Evolutionary conservation across 1,140 invertebrate species (phyloP).

Genomic region (Schlechtendalia chinensis): DNA sequence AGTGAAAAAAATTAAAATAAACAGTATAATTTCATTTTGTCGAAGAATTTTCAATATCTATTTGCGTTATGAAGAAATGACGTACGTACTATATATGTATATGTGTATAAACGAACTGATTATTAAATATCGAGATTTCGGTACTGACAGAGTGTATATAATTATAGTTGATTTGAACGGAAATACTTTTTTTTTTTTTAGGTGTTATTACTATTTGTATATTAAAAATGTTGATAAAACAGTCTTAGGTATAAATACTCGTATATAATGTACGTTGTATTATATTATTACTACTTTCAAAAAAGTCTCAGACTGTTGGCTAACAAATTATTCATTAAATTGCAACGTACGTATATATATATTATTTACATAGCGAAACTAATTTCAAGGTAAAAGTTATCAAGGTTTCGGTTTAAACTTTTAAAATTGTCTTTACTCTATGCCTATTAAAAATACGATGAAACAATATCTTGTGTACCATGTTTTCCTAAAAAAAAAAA

Average conservation of each 20-base stretch:
- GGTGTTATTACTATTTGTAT: background rate
- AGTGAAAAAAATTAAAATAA: too few relatives aligned
- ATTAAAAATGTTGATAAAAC: background rate
- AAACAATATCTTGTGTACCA: background rate
- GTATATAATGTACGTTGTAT: background rate
- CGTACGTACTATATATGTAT: too few relatives aligned
- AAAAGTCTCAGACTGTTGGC: background rate
- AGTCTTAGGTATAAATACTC: too few relatives aligned
- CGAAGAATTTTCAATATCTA: too few relatives aligned
- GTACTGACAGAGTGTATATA: background rate
- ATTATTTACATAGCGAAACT: background rate
- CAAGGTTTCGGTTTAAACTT: conserved; percentile 17
- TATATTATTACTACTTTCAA: background rate
- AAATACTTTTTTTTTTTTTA: background rate
- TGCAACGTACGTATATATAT: background rate
- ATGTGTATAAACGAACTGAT: too few relatives aligned
- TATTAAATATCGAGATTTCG: background rate
- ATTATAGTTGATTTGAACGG: background rate
- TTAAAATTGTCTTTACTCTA: conserved; percentile 6
- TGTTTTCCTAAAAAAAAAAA: background rate
- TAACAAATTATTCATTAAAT: conserved; percentile 14
- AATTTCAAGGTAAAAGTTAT: background rate
- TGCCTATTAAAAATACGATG: background rate
- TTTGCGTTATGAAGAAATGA: too few relatives aligned
- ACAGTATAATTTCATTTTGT: too few relatives aligned